These are phyloP conservation scores for Cosmorhoe ocellata DNA, from an alignment of 2,888 invertebrate species.

Conservation along the genomic window DNA sequence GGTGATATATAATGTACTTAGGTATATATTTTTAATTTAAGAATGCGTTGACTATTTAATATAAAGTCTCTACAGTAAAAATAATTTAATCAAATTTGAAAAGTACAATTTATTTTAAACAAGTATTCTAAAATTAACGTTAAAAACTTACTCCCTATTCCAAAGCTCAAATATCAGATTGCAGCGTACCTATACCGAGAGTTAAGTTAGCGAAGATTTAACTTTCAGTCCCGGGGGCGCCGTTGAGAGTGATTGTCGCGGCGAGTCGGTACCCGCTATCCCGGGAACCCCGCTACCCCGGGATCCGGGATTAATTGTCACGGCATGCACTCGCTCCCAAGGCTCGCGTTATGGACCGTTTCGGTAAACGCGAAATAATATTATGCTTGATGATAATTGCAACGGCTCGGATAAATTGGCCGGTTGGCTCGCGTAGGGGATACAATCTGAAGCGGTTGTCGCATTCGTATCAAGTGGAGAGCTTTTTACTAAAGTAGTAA, in stretches of 20 bases:
- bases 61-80: too few species aligned
- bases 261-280: constrained; percentile 46
- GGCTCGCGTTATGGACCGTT: constrained; percentile 71
- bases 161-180: constrained; percentile 22
- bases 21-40: too few species aligned
- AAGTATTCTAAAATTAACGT: neutral
- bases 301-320: constrained; percentile 70
- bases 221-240: constrained; percentile 75
- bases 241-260: constrained; percentile 76
- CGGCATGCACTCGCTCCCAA: constrained; percentile 68
- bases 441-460: neutral
- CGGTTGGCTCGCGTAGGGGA: constrained; percentile 1
- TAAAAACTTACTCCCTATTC: constrained; percentile 14
- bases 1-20: too few species aligned
- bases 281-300: constrained; percentile 33
- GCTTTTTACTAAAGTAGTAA: neutral
- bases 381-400: constrained; percentile 69
- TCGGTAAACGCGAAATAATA: constrained; percentile 73
- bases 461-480: neutral
- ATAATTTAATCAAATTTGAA: too few species aligned
- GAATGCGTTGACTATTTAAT: too few species aligned
- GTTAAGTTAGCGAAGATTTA: constrained; percentile 75
- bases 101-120: too few species aligned
- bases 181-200: constrained; percentile 24
- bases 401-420: constrained; percentile 31